These are phyloP conservation scores for Rhogogaster chlorosoma DNA, from an alignment of 2,888 invertebrate genomes.

Conservation along the genomic window DNA sequence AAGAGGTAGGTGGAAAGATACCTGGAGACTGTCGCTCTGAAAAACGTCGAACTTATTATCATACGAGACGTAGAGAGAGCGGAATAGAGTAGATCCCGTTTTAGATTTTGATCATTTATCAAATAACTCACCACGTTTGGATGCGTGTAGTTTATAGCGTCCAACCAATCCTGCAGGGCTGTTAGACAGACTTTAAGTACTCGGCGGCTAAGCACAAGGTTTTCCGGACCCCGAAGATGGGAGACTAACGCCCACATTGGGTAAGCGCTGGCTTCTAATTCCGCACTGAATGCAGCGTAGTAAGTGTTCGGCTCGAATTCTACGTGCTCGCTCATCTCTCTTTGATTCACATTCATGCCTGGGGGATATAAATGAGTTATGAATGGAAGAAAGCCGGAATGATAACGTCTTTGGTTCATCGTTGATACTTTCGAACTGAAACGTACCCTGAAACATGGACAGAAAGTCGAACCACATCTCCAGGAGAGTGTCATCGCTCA, in stretches of 20 bases:
- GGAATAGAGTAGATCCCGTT: background rate
- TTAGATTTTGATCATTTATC: background rate
- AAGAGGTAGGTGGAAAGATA: conserved; percentile 97
- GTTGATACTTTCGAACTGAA: background rate
- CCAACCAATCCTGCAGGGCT: conserved; percentile 93
- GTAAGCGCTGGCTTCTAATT: conserved; percentile 97
- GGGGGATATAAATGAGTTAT: conserved; percentile 55
- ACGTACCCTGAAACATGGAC: conserved; percentile 93
- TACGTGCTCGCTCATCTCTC: conserved; percentile 94
- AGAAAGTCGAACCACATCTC: conserved; percentile 98
- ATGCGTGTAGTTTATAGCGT: conserved; percentile 87
- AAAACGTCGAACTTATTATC: conserved; percentile 61
- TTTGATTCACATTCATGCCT: conserved; percentile 98
- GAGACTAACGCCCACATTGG: conserved; percentile 98
- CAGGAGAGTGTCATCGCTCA: conserved; percentile 92
- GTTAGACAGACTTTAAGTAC: conserved; percentile 88
- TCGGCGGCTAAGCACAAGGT: conserved; percentile 87
- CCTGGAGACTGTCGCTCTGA: conserved; percentile 90
- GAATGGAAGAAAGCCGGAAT: background rate
- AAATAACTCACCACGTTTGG: conserved; percentile 82
- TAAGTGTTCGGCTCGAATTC: conserved; percentile 98
- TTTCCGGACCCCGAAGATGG: conserved; percentile 88
- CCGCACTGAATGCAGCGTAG: conserved; percentile 98
- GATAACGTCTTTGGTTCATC: background rate
- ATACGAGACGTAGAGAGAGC: conserved; percentile 14